Base-by-base conservation (phyloP, 1,140 invertebrate genomes). In the Pantala flavescens region DNA sequence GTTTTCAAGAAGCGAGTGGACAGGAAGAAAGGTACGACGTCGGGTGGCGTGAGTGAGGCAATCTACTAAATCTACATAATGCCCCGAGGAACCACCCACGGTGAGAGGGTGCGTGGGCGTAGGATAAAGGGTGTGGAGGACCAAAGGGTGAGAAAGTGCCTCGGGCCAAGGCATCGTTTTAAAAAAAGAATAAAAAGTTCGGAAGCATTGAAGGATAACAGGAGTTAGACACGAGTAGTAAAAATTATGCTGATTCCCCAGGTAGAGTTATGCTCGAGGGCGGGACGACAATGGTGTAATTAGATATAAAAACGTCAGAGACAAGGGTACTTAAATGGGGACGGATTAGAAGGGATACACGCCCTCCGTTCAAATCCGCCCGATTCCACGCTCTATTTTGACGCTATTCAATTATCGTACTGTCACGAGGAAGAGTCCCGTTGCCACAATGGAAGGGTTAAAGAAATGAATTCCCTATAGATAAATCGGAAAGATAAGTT, bases 21-120 rank as follows among this genome's bases (percentile, higher is more conserved):
- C 14, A 63, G 49, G n/a, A 63, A 21, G 49, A 63, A 21, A 19
- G 49, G 49, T 7, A 63, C 5, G 49, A 63, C 5, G 28, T 36
- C 28, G 28, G 28, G 2, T 36, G 28, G 28, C 28, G 49, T 19
- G 49, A 63, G n/a, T 21, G 49, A 21, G 49, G n/a, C 12, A 19
- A 63, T 63, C 49, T 63, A 16, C n/a, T 63, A 21, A 63, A 63
- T 63, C 49, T 63, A 63, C 49, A 63, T 63, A 63, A 63, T 63
- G 49, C 49, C 49, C 49, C 12, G 12, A 63, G 49, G 14, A 63
- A 21, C 49, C 49, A 63, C 49, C 49, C 49, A 63, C 49, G 49
- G 49, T 36, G 28, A 63, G 49, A 63, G n/a, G 9, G 49, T 63
- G 49, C 49, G 49, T 63, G 49, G 49, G 49, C 49, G 49, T 63